These are phyloP conservation scores for Meloidogyne exigua DNA, from an alignment of 1,140 invertebrate genomes.

Conservation along the genomic window DNA sequence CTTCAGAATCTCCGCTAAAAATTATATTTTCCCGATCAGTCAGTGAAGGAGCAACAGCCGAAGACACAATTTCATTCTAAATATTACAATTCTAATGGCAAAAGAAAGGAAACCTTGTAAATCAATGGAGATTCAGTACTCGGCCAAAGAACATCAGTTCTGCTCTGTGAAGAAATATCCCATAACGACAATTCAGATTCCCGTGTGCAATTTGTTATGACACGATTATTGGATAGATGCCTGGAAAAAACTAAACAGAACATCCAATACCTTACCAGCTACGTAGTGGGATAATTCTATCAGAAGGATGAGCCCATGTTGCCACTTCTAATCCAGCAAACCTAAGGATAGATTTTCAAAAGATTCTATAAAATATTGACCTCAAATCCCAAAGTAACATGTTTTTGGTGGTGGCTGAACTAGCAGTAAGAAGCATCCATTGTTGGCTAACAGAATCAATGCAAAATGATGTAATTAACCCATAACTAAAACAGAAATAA, in stretches of 20 bases:
- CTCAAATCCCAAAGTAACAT: slow-evolving; percentile 51
- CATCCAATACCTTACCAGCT: slow-evolving; percentile 11
- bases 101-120: slow-evolving; percentile 31
- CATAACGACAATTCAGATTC: slow-evolving; percentile 44
- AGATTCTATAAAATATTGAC: slow-evolving; percentile 2
- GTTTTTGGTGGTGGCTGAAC: slow-evolving; percentile 52
- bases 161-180: slow-evolving; percentile 36
- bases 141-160: slow-evolving; percentile 49
- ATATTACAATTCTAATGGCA: background rate
- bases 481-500: slow-evolving; percentile 28
- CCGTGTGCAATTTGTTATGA: slow-evolving; percentile 44
- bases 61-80: slow-evolving; percentile 12
- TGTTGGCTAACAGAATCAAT: slow-evolving; percentile 48
- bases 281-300: slow-evolving; percentile 39
- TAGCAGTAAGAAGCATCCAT: slow-evolving; percentile 50
- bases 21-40: slow-evolving; percentile 18
- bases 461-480: slow-evolving; percentile 46
- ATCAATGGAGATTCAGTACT: slow-evolving; percentile 30
- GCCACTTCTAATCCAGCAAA: slow-evolving; percentile 48
- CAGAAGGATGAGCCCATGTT: slow-evolving; percentile 43
- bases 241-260: slow-evolving; percentile 1
- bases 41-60: background rate
- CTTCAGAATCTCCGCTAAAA: slow-evolving; percentile 54
- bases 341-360: slow-evolving; percentile 13
- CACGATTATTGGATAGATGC: slow-evolving; percentile 18